phyloP scores from a whole-genome alignment of 2,797 vertebrate species.

The Gymnopithys bicolor region DNA sequence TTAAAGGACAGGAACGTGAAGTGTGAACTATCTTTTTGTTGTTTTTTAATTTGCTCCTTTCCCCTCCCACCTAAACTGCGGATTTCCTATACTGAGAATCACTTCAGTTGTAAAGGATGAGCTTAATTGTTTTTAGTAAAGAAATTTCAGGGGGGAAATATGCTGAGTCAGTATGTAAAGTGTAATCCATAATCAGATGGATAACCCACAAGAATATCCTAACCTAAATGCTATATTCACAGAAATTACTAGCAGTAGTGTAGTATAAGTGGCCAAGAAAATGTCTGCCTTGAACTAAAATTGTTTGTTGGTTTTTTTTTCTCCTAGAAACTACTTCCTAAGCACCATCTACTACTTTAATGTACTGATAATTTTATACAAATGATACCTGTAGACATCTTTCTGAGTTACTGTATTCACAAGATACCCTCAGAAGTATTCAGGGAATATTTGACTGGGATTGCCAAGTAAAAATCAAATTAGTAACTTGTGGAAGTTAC shows the following conservation, averaged over 20 bases:
- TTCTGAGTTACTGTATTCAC: not conserved
- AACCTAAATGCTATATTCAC: not conserved
- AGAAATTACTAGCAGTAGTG: not conserved
- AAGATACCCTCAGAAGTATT: not conserved
- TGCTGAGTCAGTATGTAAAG: not conserved
- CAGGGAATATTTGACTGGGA: not conserved
- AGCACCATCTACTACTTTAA: not conserved
- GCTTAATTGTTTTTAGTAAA: not conserved
- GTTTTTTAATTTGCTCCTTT: not conserved
- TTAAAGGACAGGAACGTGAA: not conserved
- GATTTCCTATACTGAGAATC: not conserved
- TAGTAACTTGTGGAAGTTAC: not conserved
- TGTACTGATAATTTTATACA: not conserved
- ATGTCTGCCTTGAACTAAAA: not conserved
- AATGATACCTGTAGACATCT: rapidly evolving
- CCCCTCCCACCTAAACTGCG: not conserved
- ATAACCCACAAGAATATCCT: not conserved
- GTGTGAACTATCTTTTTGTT: not conserved
- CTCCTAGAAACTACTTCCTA: not conserved
- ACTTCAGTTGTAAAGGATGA: not conserved
- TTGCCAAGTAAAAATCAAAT: not conserved
- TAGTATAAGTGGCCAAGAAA: not conserved
- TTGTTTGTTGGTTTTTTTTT: not conserved
- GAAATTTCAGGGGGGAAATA: not conserved
- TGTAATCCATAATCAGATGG: not conserved